These are phyloP conservation scores for Baronia brevicornis DNA, from an alignment of 2,888 invertebrate genomes.

Conservation along the genomic window DNA sequence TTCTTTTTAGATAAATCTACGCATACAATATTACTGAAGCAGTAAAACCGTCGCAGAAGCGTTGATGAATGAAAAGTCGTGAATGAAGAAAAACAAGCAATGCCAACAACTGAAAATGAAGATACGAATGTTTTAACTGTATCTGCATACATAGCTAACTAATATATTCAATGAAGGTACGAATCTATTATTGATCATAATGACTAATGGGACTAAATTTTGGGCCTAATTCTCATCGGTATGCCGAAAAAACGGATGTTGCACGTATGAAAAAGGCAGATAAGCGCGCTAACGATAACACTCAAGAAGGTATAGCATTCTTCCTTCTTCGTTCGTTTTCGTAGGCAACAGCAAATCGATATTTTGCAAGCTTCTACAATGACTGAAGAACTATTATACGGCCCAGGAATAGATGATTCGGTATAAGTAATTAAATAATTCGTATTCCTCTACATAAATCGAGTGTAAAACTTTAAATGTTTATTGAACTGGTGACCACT, in stretches of 20 bases:
- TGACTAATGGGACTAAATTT: slow-evolving; percentile 1
- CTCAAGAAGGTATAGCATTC: slow-evolving; percentile 4
- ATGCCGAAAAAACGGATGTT: slow-evolving; percentile 4
- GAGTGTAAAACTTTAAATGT: slow-evolving; percentile 2
- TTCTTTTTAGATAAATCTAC: too few relatives aligned
- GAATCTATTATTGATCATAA: not conserved
- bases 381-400: slow-evolving; percentile 10
- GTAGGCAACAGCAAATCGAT: slow-evolving; percentile 6
- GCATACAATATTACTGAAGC: too few relatives aligned
- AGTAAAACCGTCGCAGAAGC: too few relatives aligned
- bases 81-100: too few relatives aligned
- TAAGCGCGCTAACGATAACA: slow-evolving; percentile 6
- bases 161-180: not conserved
- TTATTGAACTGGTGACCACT: too few relatives aligned
- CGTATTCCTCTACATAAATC: slow-evolving; percentile 5
- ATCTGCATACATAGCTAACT: not conserved
- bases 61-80: too few relatives aligned
- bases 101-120: not conserved
- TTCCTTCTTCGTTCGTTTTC: too few relatives aligned
- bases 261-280: slow-evolving; percentile 7
- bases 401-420: slow-evolving; percentile 7
- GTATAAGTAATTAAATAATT: slow-evolving; percentile 7
- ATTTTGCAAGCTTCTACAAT: slow-evolving; percentile 10
- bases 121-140: not conserved
- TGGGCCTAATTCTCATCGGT: slow-evolving; percentile 3